Percentiles rank a stretch among this genome's conserved stretches.
phyloP scores from a whole-genome alignment of 1,140 invertebrate genomes.

The Aphaenogaster floridana region DNA sequence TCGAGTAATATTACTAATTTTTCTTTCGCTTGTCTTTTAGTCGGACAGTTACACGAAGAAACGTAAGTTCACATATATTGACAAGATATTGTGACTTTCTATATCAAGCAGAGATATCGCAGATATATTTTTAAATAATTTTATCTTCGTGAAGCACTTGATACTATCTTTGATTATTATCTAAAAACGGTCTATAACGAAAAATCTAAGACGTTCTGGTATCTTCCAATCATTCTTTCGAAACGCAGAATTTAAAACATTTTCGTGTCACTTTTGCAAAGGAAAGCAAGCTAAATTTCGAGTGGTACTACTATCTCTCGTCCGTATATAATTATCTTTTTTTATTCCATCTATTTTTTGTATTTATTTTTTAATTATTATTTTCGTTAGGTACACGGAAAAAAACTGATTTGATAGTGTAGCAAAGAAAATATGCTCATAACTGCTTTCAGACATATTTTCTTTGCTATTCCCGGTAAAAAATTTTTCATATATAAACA shows the following conservation, averaged over 20 bases:
- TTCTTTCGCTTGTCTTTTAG: not conserved
- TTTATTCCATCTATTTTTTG: no score
- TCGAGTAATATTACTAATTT: not conserved
- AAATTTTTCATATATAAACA: no score
- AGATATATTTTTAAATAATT: constrained; percentile 20
- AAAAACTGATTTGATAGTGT: no score
- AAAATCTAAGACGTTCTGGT: not conserved
- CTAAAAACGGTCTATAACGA: no score
- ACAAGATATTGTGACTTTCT: not conserved
- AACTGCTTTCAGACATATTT: no score
- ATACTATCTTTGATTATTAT: not conserved
- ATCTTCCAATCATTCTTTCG: not conserved
- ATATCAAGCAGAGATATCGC: not conserved
- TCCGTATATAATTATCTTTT: no score
- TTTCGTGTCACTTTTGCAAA: not conserved
- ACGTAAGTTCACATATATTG: not conserved
- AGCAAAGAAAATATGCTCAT: no score
- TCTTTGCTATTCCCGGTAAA: no score
- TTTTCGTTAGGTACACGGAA: no score
- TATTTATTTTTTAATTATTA: no score
- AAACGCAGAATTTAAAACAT: not conserved
- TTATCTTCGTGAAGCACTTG: not conserved
- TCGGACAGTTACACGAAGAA: not conserved
- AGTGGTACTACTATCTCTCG: no score
- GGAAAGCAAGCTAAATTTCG: not conserved